phyloP scores from a whole-genome alignment of 1,140 invertebrate species.

The Araneus ventricosus region DNA sequence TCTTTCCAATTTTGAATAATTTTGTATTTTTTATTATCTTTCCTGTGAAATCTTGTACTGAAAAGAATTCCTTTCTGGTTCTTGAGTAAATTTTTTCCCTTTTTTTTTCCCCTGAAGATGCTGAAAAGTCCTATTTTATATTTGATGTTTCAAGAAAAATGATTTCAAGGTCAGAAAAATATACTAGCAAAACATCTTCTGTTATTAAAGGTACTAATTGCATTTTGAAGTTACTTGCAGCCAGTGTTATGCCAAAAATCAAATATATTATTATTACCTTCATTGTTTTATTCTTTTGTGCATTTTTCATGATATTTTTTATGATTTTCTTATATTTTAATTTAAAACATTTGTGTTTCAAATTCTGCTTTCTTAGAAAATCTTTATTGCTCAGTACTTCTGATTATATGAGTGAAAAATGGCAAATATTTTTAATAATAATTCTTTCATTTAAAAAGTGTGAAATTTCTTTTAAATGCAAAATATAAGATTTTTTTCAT shows the following conservation, averaged over 20 bases:
- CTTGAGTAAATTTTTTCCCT: not conserved
- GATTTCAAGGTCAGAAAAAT: constrained; percentile 76
- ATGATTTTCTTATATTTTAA: too few species aligned
- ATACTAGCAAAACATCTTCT: not conserved
- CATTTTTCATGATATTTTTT: too few species aligned
- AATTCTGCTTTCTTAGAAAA: too few species aligned
- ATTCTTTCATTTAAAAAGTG: too few species aligned
- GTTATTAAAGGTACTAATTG: not conserved
- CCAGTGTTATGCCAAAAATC: too few species aligned
- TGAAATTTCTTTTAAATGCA: not conserved
- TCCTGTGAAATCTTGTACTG: not conserved
- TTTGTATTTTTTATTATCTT: not conserved
- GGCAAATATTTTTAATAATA: too few species aligned
- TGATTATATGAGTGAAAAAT: too few species aligned
- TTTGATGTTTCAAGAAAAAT: constrained; percentile 64
- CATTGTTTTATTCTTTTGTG: too few species aligned
- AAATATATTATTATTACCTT: too few species aligned
- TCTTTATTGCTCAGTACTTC: too few species aligned
- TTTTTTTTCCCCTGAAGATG: constrained; percentile 27
- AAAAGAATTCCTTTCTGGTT: not conserved
- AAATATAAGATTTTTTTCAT: not conserved
- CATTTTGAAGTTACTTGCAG: too few species aligned
- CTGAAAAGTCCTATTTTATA: constrained; percentile 58
- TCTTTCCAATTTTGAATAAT: not conserved
- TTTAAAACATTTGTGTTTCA: too few species aligned